Conservation (phyloP, 2,888 invertebrate genomes). For the Acleris emargana region DNA sequence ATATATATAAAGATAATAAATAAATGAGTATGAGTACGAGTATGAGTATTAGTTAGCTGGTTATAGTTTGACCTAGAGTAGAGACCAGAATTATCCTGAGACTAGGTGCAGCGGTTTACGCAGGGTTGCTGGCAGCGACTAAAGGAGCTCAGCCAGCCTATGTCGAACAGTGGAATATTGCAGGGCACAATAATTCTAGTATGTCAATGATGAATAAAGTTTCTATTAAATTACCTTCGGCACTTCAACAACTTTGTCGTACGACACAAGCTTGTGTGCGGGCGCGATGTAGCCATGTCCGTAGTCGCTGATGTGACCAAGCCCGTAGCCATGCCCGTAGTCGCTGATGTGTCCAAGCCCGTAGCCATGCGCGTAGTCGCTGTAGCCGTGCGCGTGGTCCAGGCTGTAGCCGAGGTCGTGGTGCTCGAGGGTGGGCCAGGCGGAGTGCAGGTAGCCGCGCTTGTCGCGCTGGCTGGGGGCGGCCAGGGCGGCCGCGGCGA, state of each 20-base stretch:
- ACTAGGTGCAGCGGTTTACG: no score
- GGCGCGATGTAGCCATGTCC: conserved; percentile 45
- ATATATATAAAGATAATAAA: no score
- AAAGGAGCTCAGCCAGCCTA: no score
- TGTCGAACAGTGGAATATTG: no score
- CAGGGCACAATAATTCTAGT: no score
- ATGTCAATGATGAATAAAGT: no score
- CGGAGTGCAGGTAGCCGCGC: conserved; percentile 46
- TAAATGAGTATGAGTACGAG: no score
- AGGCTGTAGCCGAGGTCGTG: conserved; percentile 39
- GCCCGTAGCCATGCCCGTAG: no score
- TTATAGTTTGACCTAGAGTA: no score
- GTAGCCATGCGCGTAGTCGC: conserved; percentile 36
- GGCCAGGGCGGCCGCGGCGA: conserved; percentile 49
- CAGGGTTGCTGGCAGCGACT: no score
- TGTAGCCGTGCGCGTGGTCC: conserved; percentile 25
- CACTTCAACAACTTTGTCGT: conserved; percentile 57
- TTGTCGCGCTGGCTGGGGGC: conserved; percentile 52
- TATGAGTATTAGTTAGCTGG: no score
- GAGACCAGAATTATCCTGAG: no score
- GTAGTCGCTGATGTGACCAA: conserved; percentile 9
- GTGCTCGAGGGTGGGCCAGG: conserved; percentile 22
- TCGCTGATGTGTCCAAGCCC: conserved; percentile 37
- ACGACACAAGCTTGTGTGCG: conserved; percentile 44
- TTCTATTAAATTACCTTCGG: conserved; percentile 51